Conservation (phyloP, 2,797 vertebrate species). For the Phataginus tetradactyla region DNA sequence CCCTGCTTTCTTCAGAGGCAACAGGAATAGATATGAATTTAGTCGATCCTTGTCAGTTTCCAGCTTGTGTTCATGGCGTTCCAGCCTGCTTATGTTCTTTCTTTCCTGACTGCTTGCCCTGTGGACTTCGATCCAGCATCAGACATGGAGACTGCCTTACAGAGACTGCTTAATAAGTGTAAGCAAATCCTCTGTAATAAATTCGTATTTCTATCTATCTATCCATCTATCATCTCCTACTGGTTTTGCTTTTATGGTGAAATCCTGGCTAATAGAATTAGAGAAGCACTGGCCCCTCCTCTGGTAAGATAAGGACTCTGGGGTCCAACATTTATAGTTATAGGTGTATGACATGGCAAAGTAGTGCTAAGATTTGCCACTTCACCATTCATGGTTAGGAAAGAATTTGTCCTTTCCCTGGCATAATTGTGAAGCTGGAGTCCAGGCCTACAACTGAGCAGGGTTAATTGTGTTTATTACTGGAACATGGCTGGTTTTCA, state of each 20-base stretch:
- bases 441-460: background rate
- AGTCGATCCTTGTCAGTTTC: background rate
- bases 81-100: background rate
- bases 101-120: background rate
- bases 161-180: background rate
- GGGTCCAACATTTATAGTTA: background rate
- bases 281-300: background rate
- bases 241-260: background rate
- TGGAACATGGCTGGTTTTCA: background rate
- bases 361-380: background rate
- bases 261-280: background rate
- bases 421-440: background rate
- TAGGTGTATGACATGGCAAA: background rate
- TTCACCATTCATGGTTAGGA: background rate
- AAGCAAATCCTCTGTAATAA: background rate
- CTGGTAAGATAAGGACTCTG: background rate
- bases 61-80: background rate
- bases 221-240: background rate
- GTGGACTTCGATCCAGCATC: background rate
- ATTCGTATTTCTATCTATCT: background rate
- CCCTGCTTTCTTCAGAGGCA: background rate
- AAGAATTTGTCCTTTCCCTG: background rate
- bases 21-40: background rate
- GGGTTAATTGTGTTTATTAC: background rate
- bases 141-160: background rate